Percentiles rank a stretch among this genome's conserved stretches.
Conservation (phyloP, 2,888 invertebrate genomes). For the Noctua comes region DNA sequence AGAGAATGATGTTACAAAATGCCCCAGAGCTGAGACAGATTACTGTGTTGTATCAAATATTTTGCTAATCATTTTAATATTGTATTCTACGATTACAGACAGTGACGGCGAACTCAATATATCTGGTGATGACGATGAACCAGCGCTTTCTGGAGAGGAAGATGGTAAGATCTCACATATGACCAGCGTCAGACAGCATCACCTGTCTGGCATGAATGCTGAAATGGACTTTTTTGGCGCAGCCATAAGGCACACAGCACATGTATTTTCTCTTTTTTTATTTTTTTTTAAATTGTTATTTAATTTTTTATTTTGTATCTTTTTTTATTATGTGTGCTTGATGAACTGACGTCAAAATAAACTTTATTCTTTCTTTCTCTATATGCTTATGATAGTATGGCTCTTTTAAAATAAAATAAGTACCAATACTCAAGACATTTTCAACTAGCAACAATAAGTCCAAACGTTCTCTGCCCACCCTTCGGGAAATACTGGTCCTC, state of each 20-base stretch:
- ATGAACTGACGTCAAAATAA: no score
- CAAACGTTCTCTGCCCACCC: background rate
- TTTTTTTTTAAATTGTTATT: no score
- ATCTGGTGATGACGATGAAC: constrained; percentile 85
- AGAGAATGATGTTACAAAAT: no score
- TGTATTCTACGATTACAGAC: constrained; percentile 64
- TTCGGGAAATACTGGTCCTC: background rate
- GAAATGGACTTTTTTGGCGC: no score
- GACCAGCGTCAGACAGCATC: no score
- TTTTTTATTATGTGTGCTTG: no score
- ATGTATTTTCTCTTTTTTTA: no score
- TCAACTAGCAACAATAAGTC: background rate
- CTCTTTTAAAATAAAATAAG: background rate
- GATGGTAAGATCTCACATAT: constrained; percentile 77
- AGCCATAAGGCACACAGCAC: no score
- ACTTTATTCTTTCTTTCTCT: no score
- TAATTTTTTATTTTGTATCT: no score
- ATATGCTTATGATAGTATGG: no score
- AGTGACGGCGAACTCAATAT: constrained; percentile 85
- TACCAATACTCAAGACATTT: background rate
- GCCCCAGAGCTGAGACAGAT: background rate
- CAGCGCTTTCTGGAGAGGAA: constrained; percentile 83
- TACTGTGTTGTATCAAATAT: background rate
- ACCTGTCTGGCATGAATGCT: no score
- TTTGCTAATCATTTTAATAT: background rate